These are phyloP conservation scores for Poeciliopsis occidentalis DNA, from an alignment of 2,113 vertebrate genomes.

Conservation along the genomic window DNA sequence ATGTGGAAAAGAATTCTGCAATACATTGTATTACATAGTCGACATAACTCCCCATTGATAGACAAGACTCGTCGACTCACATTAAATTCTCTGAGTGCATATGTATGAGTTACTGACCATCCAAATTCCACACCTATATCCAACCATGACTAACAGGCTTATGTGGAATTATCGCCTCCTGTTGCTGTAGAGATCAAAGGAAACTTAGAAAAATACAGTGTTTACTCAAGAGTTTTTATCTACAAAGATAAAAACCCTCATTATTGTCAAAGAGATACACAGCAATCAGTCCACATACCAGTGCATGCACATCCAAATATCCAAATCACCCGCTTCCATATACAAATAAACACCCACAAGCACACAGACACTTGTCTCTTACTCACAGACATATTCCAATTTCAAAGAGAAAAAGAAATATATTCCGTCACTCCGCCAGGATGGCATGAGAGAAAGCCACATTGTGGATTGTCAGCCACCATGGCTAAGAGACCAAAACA, in stretches of 20 bases:
- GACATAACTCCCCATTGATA: background rate
- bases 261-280: slow-evolving; percentile 49
- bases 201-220: slow-evolving; percentile 44
- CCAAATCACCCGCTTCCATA: slow-evolving; percentile 36
- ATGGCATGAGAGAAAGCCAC: slow-evolving; percentile 56
- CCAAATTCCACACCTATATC: slow-evolving; percentile 72
- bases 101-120: slow-evolving; percentile 61
- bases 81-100: slow-evolving; percentile 18
- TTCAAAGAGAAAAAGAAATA: slow-evolving; percentile 8
- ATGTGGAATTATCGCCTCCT: slow-evolving; percentile 67
- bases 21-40: background rate
- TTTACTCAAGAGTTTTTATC: slow-evolving; percentile 61
- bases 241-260: slow-evolving; percentile 57
- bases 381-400: slow-evolving; percentile 14
- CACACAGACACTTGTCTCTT: slow-evolving; percentile 4
- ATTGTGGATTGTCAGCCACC: slow-evolving; percentile 60
- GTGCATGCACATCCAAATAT: slow-evolving; percentile 29
- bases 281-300: slow-evolving; percentile 46
- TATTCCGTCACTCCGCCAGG: slow-evolving; percentile 17
- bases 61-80: slow-evolving; percentile 20
- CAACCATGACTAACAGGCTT: slow-evolving; percentile 71
- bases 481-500: slow-evolving; percentile 58
- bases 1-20: background rate
- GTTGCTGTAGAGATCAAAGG: slow-evolving; percentile 69
- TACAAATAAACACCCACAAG: slow-evolving; percentile 16